Base-by-base conservation (phyloP, 2,113 vertebrate genomes). In the Atherinomorus stipes region DNA sequence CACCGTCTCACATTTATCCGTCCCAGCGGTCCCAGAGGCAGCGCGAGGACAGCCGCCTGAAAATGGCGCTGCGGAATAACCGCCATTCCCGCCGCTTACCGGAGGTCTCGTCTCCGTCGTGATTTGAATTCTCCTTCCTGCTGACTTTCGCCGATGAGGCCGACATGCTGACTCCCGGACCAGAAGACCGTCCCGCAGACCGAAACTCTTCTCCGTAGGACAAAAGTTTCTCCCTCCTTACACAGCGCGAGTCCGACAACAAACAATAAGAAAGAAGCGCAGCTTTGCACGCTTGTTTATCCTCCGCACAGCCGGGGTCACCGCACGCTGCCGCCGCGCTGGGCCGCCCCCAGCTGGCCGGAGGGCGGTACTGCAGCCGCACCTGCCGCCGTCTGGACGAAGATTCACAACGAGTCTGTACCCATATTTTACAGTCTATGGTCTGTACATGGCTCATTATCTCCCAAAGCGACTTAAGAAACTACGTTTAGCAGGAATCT, bases 71-170 rank as follows among this genome's bases (percentile, higher is more conserved):
- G 92, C 70, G 84, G 61, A 47, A 83, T 64, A 91, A 92, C 82
- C 91, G 88, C 90, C 89, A 90, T 89, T 90, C 78, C 88, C 76
- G 70, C 23, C 76, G 80, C 61, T 94, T 94, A 98, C 96, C 96
- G 91, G 96, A 97, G 94, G 95, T 97, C 94, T 97, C 96, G 92
- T 98, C 96, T 93, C 94, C 96, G 92, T 97, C 95, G 92, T 97
- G 96, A 93, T 97, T 97, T 85, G 96, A 97, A 94, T 98, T 98
- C 92, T 97, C 96, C 94, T 97, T 98, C 93, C 96, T 96, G 93
- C 94, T 96, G 92, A 95, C 95, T 96, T 96, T 97, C 83, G 96
- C 95, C 95, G 95, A 93, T 92, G 96, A 95, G 91, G 95, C 95
- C 93, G 96, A 98, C 96, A 96, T 97, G 91, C 91, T 21, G 23